A percentile compares a stretch with the other conserved stretches of the same genome.
These are phyloP conservation scores for Crossocerus cetratus DNA, from an alignment of 2,888 invertebrate species.

Conservation along the genomic window DNA sequence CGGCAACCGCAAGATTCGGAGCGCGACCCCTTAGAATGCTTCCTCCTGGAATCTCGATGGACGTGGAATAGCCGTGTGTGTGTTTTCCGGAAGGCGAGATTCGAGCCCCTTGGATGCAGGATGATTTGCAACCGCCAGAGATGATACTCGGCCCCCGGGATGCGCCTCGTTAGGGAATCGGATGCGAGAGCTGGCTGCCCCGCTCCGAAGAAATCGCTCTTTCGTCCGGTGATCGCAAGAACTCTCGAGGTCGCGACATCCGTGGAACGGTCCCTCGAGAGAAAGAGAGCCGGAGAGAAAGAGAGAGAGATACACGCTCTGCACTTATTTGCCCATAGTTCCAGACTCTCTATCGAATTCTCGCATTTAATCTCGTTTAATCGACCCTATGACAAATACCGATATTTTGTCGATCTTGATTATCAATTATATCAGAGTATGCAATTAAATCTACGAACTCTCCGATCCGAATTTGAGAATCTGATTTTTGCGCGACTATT, in stretches of 20 bases:
- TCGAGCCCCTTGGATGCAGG: neutral
- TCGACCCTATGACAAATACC: no score
- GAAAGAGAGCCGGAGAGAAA: no score
- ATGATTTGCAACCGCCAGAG: neutral
- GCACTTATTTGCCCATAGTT: no score
- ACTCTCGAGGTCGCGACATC: conserved; percentile 4
- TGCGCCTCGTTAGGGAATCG: neutral
- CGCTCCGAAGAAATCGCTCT: neutral
- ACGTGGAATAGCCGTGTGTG: no score
- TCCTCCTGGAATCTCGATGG: neutral
- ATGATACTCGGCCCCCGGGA: neutral
- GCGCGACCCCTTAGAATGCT: conserved; percentile 3
- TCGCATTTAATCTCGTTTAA: no score
- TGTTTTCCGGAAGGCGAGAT: neutral
- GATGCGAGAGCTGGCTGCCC: neutral
- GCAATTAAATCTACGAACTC: no score
- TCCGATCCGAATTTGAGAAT: no score
- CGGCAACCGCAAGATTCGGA: neutral
- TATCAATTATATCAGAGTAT: no score
- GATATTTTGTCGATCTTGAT: no score
- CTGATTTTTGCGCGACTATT: no score
- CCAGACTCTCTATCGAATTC: no score
- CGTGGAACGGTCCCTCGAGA: neutral
- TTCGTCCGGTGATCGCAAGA: conserved; percentile 16
- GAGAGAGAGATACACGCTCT: no score